These are phyloP conservation scores for Alviniconcha strummeri DNA, from an alignment of 2,888 invertebrate species.

Conservation along the genomic window DNA sequence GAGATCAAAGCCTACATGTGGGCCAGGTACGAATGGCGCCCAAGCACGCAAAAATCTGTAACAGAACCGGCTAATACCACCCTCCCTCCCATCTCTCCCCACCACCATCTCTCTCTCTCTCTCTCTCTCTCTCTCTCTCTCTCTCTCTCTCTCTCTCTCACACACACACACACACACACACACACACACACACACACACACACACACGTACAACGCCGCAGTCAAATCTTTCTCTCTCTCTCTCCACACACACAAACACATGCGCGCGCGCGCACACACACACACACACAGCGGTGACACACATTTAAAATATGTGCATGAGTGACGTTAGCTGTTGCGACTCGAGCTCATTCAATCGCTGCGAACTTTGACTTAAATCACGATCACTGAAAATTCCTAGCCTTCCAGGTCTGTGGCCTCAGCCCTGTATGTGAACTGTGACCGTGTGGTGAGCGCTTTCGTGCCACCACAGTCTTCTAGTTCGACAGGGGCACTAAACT, in stretches of 20 bases:
- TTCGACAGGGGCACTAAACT: too few species aligned
- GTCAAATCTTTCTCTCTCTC: too few species aligned
- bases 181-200: background rate
- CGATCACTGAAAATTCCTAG: too few species aligned
- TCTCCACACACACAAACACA: too few species aligned
- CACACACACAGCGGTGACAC: background rate
- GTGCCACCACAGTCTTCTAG: too few species aligned
- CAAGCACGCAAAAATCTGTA: slow-evolving; percentile 4
- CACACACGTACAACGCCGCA: background rate
- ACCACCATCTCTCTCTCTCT: background rate
- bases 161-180: background rate
- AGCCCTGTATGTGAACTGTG: too few species aligned
- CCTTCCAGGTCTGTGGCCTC: too few species aligned
- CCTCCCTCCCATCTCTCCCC: background rate
- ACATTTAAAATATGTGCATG: background rate
- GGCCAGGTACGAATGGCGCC: background rate
- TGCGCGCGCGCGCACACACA: background rate
- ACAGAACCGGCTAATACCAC: background rate
- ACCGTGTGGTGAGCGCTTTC: too few species aligned
- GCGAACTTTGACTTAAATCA: too few species aligned
- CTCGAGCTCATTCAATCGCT: too few species aligned
- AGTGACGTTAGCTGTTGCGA: too few species aligned
- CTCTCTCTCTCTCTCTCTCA: background rate
- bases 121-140: background rate
- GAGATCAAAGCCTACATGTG: slow-evolving; percentile 3